Evolutionary conservation across 2,888 invertebrate species (phyloP).

Genomic region (Pyrrhosoma nymphula): DNA sequence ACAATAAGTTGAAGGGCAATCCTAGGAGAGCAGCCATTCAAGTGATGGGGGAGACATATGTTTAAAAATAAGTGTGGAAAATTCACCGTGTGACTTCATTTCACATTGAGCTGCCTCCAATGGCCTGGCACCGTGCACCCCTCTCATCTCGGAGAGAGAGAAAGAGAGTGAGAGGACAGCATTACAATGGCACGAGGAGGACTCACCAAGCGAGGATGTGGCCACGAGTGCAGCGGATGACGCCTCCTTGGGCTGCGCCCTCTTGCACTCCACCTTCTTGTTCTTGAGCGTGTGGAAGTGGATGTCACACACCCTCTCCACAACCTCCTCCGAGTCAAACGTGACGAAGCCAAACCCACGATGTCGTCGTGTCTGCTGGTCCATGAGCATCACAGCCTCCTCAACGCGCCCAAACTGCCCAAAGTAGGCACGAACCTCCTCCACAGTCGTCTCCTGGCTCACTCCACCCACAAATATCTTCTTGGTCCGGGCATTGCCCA

Average conservation of each 20-base stretch:
- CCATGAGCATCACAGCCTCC: slow-evolving; percentile 96
- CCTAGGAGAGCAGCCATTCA: too few species aligned
- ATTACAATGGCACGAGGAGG: neutral
- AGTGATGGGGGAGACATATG: too few species aligned
- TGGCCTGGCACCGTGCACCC: too few species aligned
- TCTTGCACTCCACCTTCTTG: slow-evolving; percentile 94
- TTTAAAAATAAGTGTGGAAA: too few species aligned
- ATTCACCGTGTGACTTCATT: too few species aligned
- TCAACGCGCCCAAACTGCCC: slow-evolving; percentile 94
- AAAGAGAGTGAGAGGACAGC: too few species aligned
- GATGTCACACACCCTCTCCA: slow-evolving; percentile 95
- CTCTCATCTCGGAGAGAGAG: too few species aligned
- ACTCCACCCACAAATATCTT: slow-evolving; percentile 96
- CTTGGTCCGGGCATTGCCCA: slow-evolving; percentile 91
- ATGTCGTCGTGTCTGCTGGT: slow-evolving; percentile 94
- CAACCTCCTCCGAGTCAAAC: slow-evolving; percentile 94
- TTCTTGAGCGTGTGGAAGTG: slow-evolving; percentile 96
- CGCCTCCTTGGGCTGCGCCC: slow-evolving; percentile 94
- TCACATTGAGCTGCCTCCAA: too few species aligned
- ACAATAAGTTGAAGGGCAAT: too few species aligned
- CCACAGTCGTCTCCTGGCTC: slow-evolving; percentile 94
- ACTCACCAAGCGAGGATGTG: slow-evolving; percentile 54
- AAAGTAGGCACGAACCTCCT: slow-evolving; percentile 94
- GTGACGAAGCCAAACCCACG: slow-evolving; percentile 95
- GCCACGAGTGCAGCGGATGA: slow-evolving; percentile 83